Conservation (phyloP, 2,113 vertebrate genomes). For the Callopanchax toddi region DNA sequence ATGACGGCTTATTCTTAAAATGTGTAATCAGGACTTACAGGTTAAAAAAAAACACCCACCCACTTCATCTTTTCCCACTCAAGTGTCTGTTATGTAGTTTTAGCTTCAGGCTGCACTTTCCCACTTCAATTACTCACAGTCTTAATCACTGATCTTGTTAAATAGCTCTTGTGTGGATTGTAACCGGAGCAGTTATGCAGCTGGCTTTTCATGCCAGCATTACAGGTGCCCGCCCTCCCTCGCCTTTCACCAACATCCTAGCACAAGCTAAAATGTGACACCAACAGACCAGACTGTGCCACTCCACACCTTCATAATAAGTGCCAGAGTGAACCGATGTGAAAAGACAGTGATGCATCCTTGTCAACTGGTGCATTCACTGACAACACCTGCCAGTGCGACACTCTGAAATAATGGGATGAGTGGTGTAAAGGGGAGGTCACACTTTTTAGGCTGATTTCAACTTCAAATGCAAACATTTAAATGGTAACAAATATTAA, state of each 20-base stretch:
- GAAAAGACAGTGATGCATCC: constrained; percentile 50
- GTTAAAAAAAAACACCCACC: constrained; percentile 8
- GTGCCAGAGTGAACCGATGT: constrained; percentile 30
- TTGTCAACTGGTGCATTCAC: constrained; percentile 27
- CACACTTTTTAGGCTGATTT: constrained; percentile 2
- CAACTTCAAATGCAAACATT: neutral
- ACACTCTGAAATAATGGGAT: constrained; percentile 13
- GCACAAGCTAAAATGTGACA: constrained; percentile 38
- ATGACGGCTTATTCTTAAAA: constrained; percentile 3
- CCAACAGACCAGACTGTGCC: constrained; percentile 63
- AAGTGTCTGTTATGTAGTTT: constrained; percentile 29
- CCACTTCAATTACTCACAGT: constrained; percentile 57
- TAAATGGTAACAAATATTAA: too few species aligned
- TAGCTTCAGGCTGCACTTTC: constrained; percentile 15
- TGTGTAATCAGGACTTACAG: constrained; percentile 1
- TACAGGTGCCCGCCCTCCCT: constrained; percentile 7
- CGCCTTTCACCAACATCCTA: constrained; percentile 29
- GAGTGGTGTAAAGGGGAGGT: constrained; percentile 28
- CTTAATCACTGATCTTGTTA: constrained; percentile 53
- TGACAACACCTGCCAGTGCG: constrained; percentile 38
- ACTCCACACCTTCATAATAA: constrained; percentile 43
- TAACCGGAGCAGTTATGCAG: constrained; percentile 23
- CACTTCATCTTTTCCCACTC: neutral
- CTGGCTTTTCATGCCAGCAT: constrained; percentile 25
- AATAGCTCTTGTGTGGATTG: constrained; percentile 44